phyloP scores from a whole-genome alignment of 2,797 vertebrate genomes.

The Spheniscus humboldti region DNA sequence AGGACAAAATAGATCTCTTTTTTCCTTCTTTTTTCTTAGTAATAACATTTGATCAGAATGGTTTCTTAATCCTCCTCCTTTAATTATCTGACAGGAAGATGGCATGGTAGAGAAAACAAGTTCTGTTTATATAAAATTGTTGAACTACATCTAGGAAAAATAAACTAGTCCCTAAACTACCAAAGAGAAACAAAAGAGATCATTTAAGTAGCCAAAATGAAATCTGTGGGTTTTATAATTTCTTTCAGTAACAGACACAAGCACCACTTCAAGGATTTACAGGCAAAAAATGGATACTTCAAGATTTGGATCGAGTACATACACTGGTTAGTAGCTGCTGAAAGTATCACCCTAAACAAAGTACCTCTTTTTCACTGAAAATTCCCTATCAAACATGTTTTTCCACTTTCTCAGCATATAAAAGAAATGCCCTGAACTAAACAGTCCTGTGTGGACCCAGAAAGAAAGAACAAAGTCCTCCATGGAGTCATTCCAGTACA shows the following conservation, averaged over 20 bases:
- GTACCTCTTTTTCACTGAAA: neutral
- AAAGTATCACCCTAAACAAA: neutral
- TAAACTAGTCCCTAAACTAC: neutral
- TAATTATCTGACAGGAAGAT: neutral
- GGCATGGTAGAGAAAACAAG: neutral
- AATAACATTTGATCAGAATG: neutral
- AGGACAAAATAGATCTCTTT: neutral
- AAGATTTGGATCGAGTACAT: neutral
- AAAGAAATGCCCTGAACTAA: neutral
- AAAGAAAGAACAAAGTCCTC: neutral
- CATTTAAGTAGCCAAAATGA: neutral
- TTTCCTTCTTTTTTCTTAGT: neutral
- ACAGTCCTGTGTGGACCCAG: neutral
- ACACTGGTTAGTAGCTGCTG: neutral
- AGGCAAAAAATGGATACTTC: neutral
- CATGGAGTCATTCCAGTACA: neutral
- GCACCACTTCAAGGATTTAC: neutral
- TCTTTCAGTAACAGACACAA: neutral
- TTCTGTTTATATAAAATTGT: neutral
- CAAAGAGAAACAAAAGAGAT: neutral
- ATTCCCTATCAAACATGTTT: neutral
- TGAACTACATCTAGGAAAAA: neutral
- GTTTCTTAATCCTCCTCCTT: neutral
- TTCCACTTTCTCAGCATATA: neutral
- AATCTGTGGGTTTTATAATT: neutral